Base-by-base conservation (phyloP, 2,113 vertebrate genomes). In the Oxyruncus cristatus region DNA sequence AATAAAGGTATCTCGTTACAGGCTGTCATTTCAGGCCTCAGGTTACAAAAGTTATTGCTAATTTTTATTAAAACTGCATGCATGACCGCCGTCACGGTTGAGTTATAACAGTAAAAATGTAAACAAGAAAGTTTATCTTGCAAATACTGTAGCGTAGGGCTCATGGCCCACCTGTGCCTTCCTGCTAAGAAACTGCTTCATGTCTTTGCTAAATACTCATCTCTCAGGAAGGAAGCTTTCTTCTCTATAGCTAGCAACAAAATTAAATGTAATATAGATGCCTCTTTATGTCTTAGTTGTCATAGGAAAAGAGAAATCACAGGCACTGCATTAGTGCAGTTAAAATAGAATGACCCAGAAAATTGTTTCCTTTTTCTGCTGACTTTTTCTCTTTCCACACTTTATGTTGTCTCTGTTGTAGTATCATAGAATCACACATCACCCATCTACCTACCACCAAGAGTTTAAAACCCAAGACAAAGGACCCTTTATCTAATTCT, bases 1-100 rank as follows among this genome's bases (percentile, higher is more conserved):
- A 95, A 89, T 58, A 88, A 70, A 92, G 37, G 41, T 90, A 39
- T 85, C 75, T 71, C 14, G 3, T 74, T 80, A 66, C 1, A 4
- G 30, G 42, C 35, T 47, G 49, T 46, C 56, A 66, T 81, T 93
- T 95, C 72, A 74, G 58, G 39, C 42, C 47, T 50, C 27, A 50
- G 50, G 39, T 92, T 94, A 63, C 42, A 74, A 44, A 88, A 85
- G 33, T 46, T 90, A 73, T 83, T 85, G 39, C 11, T 82, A 67
- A 83, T 92, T 96, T 91, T 96, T 79, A 95, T 94, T 92, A 92
- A 94, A 71, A 30, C 46, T 33, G 8, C 20, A 67, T 59, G 14
- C 27, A 67, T 16, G 33, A 66, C 30, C 44, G 47, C 59, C 28
- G 37, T 53, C 19, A 14, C 15, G n/a, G 37, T 22, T 85, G 46